These are phyloP conservation scores for Drosophila neonasuta DNA, from an alignment of 2,888 invertebrate genomes.

Conservation along the genomic window DNA sequence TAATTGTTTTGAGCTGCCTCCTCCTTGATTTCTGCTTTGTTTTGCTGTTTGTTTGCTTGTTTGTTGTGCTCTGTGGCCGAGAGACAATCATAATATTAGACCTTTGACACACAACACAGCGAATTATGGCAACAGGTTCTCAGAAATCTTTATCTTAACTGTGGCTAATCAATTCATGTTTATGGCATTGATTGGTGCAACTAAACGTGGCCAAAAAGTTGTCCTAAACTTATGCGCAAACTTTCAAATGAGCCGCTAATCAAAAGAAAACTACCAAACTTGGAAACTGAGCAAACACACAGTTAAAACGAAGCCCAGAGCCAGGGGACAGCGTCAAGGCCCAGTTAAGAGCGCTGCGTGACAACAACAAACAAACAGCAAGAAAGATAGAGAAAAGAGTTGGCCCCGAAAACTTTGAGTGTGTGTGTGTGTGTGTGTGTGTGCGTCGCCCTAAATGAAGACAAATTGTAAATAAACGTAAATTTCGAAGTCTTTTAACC, in stretches of 20 bases:
- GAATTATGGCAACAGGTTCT: conserved; percentile 64
- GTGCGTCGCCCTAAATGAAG: conserved; percentile 67
- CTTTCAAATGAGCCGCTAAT: conserved; percentile 70
- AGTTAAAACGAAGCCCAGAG: conserved; percentile 7
- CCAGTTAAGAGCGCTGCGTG: conserved; percentile 68
- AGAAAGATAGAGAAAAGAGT: conserved; percentile 38
- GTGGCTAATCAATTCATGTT: conserved; percentile 2
- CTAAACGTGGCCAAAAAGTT: not conserved
- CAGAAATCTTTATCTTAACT: not conserved
- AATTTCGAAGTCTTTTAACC: conserved; percentile 42
- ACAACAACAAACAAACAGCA: conserved; percentile 33
- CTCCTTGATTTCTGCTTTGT: too few relatives aligned
- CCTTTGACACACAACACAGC: conserved; percentile 31
- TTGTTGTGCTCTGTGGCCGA: too few relatives aligned
- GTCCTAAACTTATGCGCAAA: conserved; percentile 36
- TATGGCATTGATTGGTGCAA: conserved; percentile 5
- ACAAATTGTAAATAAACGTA: conserved; percentile 76
- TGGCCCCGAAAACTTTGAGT: conserved; percentile 55
- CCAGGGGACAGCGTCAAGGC: conserved; percentile 64
- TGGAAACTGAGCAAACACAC: conserved; percentile 27
- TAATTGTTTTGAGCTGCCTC: conserved; percentile 53
- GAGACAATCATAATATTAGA: conserved; percentile 13
- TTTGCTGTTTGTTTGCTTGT: too few relatives aligned
- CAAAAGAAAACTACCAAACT: conserved; percentile 41
- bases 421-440: conserved; percentile 18